Evolutionary conservation across 92 coral and sea anemone genomes (phyloP), one percentile per base, ranked within the genome.

Genomic region (Actinernus sp.): DNA sequence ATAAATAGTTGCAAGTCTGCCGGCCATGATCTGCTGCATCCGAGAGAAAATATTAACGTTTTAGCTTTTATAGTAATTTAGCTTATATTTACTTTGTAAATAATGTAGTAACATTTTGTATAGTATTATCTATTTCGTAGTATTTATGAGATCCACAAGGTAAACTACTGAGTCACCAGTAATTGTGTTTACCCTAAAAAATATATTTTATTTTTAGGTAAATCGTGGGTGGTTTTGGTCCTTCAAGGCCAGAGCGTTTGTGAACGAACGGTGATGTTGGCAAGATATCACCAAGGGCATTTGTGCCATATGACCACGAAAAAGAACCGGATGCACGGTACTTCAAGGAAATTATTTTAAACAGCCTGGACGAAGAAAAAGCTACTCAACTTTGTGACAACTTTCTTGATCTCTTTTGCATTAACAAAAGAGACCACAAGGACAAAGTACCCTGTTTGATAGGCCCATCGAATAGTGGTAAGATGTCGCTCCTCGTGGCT

Each of bases 191-290:
- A n/a, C n/a, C n/a, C n/a, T n/a, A n/a, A n/a, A n/a, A n/a, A n/a
- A n/a, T n/a, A n/a, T n/a, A n/a, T n/a, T n/a, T n/a, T n/a, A n/a
- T n/a, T n/a, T n/a, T n/a, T n/a, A 34, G 26, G 68, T 61, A 1
- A 40, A 41, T n/a, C 30, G 16, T 9, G 39, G 41, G 13, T 52
- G 61, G 73, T 65, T 13, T 50, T 65, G 47, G 73, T 65, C 73
- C 3, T 52, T 65, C 14, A 34, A 25, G 13, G n/a, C 2, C 2
- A 25, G 63, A 0, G 21, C 9, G 3, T 49, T 65, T 14, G 17
- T 36, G 4, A n/a, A 39, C 26, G 6, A 7, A 32, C 4, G 6
- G 25, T 1, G 26, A 66, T 4, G 29, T 31, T 27, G 74, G 74
- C 7, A 4, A 11, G 26, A 12, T 20, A 5, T 29, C 74, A 13